Evolutionary conservation across 2,113 vertebrate species (phyloP).

Genomic region (Lota lota): DNA sequence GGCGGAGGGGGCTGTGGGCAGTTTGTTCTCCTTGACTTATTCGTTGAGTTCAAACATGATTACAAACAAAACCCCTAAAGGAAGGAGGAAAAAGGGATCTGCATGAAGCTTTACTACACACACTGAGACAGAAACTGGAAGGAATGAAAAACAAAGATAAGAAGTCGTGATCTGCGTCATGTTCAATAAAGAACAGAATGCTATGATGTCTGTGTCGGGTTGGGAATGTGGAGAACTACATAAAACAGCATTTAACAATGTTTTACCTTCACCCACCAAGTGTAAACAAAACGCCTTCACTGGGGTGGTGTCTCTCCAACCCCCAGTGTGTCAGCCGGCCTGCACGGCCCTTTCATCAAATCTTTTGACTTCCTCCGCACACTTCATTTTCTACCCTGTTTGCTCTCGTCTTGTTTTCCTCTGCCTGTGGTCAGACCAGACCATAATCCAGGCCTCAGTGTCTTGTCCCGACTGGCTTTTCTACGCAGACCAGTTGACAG

Average conservation of each 20-base stretch:
- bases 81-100: conserved; percentile 1
- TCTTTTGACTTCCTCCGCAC: not conserved
- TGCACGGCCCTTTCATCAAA: too few relatives aligned
- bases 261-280: too few relatives aligned
- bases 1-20: not conserved
- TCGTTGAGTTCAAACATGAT: conserved; percentile 36
- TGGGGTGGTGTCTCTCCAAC: too few relatives aligned
- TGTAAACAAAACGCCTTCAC: too few relatives aligned
- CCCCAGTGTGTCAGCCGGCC: too few relatives aligned
- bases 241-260: too few relatives aligned
- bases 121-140: not conserved
- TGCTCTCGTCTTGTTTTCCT: conserved; percentile 20
- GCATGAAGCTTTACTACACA: not conserved
- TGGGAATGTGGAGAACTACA: not conserved
- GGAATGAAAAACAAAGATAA: not conserved
- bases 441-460: conserved; percentile 40
- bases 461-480: conserved; percentile 62
- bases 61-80: conserved; percentile 22
- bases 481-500: conserved; percentile 48
- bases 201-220: not conserved
- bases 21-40: conserved; percentile 42
- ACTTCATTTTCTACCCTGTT: conserved; percentile 33
- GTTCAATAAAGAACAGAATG: not conserved
- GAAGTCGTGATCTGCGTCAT: not conserved
- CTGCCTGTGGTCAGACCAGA: conserved; percentile 27